Evolutionary conservation across 2,113 vertebrate genomes (phyloP).

Genomic region (Podiceps cristatus): DNA sequence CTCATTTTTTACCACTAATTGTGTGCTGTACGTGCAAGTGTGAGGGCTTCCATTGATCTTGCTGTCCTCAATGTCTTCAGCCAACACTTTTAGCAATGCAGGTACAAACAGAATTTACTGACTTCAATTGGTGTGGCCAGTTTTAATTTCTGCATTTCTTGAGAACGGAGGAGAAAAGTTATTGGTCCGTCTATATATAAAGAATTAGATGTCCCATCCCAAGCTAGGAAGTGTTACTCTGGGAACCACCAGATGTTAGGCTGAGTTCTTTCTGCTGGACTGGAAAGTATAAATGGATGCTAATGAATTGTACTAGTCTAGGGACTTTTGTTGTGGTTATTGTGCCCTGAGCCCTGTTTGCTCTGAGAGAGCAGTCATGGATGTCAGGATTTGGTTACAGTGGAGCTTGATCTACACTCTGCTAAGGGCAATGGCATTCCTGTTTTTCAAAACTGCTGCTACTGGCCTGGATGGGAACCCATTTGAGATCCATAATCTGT

Average conservation of each 20-base stretch:
- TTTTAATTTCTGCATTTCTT: constrained; percentile 34
- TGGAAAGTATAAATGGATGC: neutral
- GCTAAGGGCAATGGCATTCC: neutral
- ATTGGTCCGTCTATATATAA: neutral
- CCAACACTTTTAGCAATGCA: neutral
- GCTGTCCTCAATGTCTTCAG: neutral
- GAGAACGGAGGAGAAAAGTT: neutral
- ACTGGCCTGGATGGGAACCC: neutral
- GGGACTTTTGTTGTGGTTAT: neutral
- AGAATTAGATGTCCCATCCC: neutral
- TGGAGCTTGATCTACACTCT: neutral
- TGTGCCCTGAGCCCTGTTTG: neutral
- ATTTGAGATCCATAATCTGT: neutral
- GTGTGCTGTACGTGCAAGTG: neutral
- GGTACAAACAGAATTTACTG: neutral
- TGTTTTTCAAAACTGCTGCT: neutral
- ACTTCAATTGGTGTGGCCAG: neutral
- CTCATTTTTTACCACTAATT: neutral
- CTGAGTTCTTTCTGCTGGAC: neutral
- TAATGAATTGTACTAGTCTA: neutral
- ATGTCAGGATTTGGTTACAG: neutral
- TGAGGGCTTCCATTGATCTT: neutral
- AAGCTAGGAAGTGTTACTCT: neutral
- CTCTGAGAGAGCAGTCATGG: neutral
- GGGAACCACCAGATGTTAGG: neutral